phyloP scores from a whole-genome alignment of 2,888 invertebrate species.

The Ametastegia equiseti region DNA sequence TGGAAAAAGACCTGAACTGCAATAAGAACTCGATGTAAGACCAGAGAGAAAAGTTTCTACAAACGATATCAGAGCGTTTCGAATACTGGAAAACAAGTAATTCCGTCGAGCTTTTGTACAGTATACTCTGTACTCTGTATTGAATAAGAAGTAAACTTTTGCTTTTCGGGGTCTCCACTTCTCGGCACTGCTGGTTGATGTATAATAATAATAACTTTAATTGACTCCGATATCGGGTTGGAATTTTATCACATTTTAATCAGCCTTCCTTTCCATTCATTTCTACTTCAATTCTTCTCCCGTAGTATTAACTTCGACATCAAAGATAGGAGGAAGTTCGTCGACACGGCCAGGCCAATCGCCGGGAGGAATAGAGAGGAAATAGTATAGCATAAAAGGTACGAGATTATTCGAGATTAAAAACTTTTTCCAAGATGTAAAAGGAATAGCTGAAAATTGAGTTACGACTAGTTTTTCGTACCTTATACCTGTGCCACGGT shows the following conservation, averaged over 20 bases:
- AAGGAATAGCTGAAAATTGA: neutral
- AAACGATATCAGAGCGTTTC: neutral
- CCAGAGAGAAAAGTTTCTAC: too few relatives aligned
- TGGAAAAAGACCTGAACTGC: too few relatives aligned
- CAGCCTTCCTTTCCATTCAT: neutral
- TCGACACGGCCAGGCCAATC: slow-evolving; percentile 1
- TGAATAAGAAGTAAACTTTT: neutral
- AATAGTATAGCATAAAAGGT: neutral
- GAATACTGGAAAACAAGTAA: neutral
- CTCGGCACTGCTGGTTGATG: neutral
- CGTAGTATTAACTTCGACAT: neutral
- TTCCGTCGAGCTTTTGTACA: neutral
- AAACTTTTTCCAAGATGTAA: neutral
- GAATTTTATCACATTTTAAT: slow-evolving; percentile 30
- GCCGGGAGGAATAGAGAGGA: neutral
- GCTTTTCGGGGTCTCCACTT: neutral
- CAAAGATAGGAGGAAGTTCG: slow-evolving; percentile 11
- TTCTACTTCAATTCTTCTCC: slow-evolving; percentile 23
- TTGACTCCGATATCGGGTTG: slow-evolving; percentile 8
- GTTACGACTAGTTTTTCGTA: neutral
- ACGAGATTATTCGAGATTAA: neutral
- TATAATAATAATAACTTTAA: slow-evolving; percentile 35
- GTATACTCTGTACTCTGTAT: neutral
- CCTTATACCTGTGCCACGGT: neutral
- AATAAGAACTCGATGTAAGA: too few relatives aligned